Evolutionary conservation across 2,797 vertebrate genomes (phyloP).

Genomic region (Odontamblyopus rebecca): DNA sequence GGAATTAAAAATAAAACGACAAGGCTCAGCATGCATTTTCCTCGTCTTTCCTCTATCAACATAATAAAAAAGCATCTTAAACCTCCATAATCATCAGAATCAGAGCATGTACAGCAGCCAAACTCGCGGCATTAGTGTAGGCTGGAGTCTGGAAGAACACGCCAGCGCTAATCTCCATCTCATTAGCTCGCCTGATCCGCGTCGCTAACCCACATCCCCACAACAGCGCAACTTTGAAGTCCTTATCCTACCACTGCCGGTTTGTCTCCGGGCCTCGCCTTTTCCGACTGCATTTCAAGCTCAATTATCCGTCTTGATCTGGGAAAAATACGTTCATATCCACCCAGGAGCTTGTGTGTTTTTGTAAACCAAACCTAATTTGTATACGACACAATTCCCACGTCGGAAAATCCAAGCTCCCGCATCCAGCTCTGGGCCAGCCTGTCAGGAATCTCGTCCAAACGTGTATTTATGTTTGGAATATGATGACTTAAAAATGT

Average conservation of each 20-base stretch:
- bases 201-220: constrained; percentile 62
- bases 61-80: not conserved
- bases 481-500: constrained; percentile 32
- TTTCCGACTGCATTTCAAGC: constrained; percentile 54
- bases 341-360: constrained; percentile 43
- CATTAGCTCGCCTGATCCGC: constrained; percentile 61
- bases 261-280: constrained; percentile 62
- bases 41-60: not conserved
- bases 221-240: constrained; percentile 68
- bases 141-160: constrained; percentile 51
- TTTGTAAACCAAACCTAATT: constrained; percentile 50
- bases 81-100: constrained; percentile 41
- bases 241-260: constrained; percentile 66
- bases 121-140: constrained; percentile 42
- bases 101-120: constrained; percentile 31
- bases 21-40: not conserved
- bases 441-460: constrained; percentile 40
- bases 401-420: constrained; percentile 39
- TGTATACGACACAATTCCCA: constrained; percentile 39
- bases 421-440: constrained; percentile 46
- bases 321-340: constrained; percentile 56
- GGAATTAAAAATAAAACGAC: too few relatives aligned
- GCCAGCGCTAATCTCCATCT: constrained; percentile 63
- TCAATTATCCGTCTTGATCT: constrained; percentile 67
- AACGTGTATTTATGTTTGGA: constrained; percentile 39